Evolutionary conservation across 2,113 vertebrate species (phyloP), one percentile per base, ranked within the genome.

Genomic region (Struthidea cinerea): DNA sequence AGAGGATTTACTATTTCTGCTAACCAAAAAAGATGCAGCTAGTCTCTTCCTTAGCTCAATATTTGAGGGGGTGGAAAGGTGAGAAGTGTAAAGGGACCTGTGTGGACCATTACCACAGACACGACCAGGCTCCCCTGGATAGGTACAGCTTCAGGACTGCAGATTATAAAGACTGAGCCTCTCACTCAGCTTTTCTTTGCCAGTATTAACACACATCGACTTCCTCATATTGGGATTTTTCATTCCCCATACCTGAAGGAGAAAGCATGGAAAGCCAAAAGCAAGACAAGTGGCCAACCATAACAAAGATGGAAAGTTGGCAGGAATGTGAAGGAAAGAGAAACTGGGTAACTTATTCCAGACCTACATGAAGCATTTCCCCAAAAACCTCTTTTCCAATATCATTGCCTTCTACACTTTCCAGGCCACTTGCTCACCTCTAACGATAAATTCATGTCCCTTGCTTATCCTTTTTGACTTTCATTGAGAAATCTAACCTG

Each of bases 151-250:
- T 59, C 56, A 91, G 39, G 55, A 63, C 7, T 5, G 1, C 55
- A 50, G 9, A 55, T 28, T 32, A 28, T 11, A 68, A 75, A 53
- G 33, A 35, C 28, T 20, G 16, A 68, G 17, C 21, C 5, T 52
- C 33, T 68, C 27, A 44, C 16, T 41, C 21, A 37, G 33, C 7
- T 60, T 47, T 71, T 64, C 65, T 79, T 56, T 64, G 20, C 30
- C 24, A 23, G 41, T 57, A 75, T 19, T 41, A 27, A 44, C 17
- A 44, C 3, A 39, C 9, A 18, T 1, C 0, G 0, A 32, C 32
- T 39, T 75, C 14, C 30, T n/a, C 37, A 9, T 11, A 11, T 9
- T 18, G 9, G 14, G 30, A 55, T 19, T 44, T 68, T 60, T 23
- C 30, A 63, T 27, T 55, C 10, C 30, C 28, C 60, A 50, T 21